Evolutionary conservation across 2,888 invertebrate species (phyloP), one percentile per base, ranked within the genome.

Genomic region (Ectobius pallidus): DNA sequence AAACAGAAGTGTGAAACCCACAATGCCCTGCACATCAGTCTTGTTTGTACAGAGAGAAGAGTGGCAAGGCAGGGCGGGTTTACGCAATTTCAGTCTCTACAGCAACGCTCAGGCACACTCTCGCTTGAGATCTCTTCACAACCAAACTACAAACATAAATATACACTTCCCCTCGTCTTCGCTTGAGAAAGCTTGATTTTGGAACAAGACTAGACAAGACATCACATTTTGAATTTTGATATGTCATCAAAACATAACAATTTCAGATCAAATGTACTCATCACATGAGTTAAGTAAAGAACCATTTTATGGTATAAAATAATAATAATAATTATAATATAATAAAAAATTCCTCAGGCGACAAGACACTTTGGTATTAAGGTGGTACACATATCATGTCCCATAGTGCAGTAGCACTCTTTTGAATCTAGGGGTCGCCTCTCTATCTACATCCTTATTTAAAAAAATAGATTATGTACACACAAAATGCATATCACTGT

Each of bases 191-290:
- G 52, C 20, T 63, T 16, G 55, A 62, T 70, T 65, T 71, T 71
- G 71, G 30, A 62, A 71, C 68, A 71, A 74, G 74, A 74, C 74
- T 74, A 74, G 74, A 71, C 71, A 58, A 69, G 52, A 71, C 73
- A 74, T 74, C 74, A 74, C 74, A 71, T 69, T 61, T 67, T 63
- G 52, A 74, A 74, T 74, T 74, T 74, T 72, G 74, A 74, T 74
- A 74, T 74, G 74, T 74, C 72, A 74, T n/a, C n/a, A n/a, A n/a
- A 72, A 74, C 72, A 72, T 67, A 72, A 55, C 68, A 65, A 65
- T 44, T 30, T 27, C 34, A 34, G 11, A 34, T 34, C 34, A 34
- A 34, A 34, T 11, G 7, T 7, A 34, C 34, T 34, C 34, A 34
- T 34, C 11, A 34, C 6, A 34, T 34, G 34, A 34, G 34, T 11